These are phyloP conservation scores for Thera obeliscata DNA, from an alignment of 2,888 invertebrate species.

Conservation along the genomic window DNA sequence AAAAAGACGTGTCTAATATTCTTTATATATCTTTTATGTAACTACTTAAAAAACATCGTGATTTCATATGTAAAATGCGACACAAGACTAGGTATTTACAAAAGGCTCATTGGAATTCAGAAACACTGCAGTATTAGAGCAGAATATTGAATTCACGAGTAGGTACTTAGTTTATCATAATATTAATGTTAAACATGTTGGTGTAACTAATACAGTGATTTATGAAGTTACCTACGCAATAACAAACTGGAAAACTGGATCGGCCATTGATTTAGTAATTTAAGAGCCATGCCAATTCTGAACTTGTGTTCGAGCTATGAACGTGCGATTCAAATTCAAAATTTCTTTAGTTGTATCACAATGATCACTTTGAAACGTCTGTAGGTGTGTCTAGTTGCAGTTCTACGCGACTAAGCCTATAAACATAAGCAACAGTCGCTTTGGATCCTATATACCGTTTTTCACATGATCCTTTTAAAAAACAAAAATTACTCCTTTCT, in stretches of 20 bases:
- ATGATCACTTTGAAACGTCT: no score
- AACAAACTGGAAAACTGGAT: constrained; percentile 63
- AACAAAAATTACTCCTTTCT: no score
- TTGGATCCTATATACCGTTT: no score
- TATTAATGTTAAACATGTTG: constrained; percentile 45
- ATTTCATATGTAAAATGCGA: constrained; percentile 9
- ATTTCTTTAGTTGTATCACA: no score
- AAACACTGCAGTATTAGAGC: constrained; percentile 53
- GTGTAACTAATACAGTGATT: constrained; percentile 54
- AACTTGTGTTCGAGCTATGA: background rate
- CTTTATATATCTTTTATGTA: background rate
- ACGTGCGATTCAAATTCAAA: background rate
- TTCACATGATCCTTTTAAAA: no score
- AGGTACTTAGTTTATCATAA: constrained; percentile 48
- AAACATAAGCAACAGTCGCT: no score
- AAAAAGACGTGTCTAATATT: no score
- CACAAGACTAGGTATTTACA: constrained; percentile 16
- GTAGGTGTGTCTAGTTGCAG: no score
- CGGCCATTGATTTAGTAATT: constrained; percentile 70
- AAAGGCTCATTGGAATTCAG: constrained; percentile 57
- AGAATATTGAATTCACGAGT: constrained; percentile 53
- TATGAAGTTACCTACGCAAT: constrained; percentile 54
- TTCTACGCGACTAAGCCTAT: no score
- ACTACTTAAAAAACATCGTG: background rate
- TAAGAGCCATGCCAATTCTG: constrained; percentile 44